Conservation (phyloP, 2,113 vertebrate genomes). For the Muscicapa adusta region DNA sequence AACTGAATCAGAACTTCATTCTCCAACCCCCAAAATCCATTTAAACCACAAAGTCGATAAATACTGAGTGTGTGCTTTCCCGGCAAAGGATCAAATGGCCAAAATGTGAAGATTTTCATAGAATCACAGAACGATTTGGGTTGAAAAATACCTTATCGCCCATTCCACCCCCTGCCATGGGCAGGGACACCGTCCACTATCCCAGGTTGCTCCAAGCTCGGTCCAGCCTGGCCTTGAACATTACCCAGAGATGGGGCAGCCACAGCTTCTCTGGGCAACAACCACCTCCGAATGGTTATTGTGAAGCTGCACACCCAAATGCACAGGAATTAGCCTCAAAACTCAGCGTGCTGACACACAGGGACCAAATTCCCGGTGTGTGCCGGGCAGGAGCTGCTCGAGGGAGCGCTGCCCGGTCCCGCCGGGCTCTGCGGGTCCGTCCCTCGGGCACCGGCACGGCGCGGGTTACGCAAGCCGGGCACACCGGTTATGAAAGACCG, state of each 20-base stretch:
- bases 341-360: neutral
- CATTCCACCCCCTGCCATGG: neutral
- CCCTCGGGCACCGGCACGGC: neutral
- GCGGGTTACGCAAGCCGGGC: neutral
- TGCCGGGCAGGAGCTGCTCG: neutral
- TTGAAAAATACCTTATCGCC: neutral
- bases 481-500: neutral
- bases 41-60: neutral
- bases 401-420: neutral
- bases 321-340: neutral
- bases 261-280: fast-evolving
- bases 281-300: fast-evolving
- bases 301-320: neutral
- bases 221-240: neutral
- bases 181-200: neutral
- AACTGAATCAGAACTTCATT: neutral
- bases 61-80: fast-evolving
- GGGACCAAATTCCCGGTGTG: fast-evolving
- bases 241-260: neutral
- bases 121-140: neutral
- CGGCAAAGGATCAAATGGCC: fast-evolving
- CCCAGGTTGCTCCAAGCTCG: neutral
- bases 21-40: neutral
- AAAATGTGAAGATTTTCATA: neutral
- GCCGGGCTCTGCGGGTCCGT: neutral